A percentile compares a stretch with the other conserved stretches of the same genome.
Conservation (phyloP, 2,797 vertebrate species). For the Decapterus maruadsi region DNA sequence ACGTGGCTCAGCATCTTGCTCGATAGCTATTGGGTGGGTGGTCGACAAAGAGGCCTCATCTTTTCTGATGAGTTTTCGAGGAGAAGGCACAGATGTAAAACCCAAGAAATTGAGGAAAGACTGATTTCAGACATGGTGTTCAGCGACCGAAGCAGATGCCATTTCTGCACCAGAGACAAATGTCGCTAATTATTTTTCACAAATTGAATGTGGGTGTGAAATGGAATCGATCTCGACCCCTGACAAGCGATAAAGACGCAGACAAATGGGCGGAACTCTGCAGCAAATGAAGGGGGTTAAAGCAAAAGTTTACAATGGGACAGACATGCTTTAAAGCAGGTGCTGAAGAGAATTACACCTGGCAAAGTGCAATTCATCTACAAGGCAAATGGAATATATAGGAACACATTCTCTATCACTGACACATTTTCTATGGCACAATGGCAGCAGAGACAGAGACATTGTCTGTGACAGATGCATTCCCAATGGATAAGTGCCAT, state of each 20-base stretch:
- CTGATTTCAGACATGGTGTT: slow-evolving; percentile 26
- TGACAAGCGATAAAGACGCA: slow-evolving; percentile 46
- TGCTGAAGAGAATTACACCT: slow-evolving; percentile 52
- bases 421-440: slow-evolving; percentile 75
- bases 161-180: slow-evolving; percentile 56
- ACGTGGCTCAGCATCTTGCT: slow-evolving; percentile 12
- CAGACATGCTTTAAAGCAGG: slow-evolving; percentile 28
- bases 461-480: slow-evolving; percentile 76
- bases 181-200: slow-evolving; percentile 55
- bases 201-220: slow-evolving; percentile 38
- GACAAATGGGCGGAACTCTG: slow-evolving; percentile 16
- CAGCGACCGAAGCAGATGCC: slow-evolving; percentile 36
- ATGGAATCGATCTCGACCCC: slow-evolving; percentile 52
- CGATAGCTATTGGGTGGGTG: slow-evolving; percentile 5
- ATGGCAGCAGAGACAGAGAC: slow-evolving; percentile 64
- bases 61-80: slow-evolving; percentile 26
- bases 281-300: slow-evolving; percentile 29
- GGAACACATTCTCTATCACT: slow-evolving; percentile 68
- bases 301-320: slow-evolving; percentile 48
- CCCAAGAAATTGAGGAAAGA: slow-evolving; percentile 15
- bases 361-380: slow-evolving; percentile 68
- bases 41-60: background rate
- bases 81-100: slow-evolving; percentile 17
- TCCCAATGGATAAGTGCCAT: slow-evolving; percentile 67
- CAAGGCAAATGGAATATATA: slow-evolving; percentile 57